Evolutionary conservation across 2,888 invertebrate genomes (phyloP).

Genomic region (Melanophora roralis): DNA sequence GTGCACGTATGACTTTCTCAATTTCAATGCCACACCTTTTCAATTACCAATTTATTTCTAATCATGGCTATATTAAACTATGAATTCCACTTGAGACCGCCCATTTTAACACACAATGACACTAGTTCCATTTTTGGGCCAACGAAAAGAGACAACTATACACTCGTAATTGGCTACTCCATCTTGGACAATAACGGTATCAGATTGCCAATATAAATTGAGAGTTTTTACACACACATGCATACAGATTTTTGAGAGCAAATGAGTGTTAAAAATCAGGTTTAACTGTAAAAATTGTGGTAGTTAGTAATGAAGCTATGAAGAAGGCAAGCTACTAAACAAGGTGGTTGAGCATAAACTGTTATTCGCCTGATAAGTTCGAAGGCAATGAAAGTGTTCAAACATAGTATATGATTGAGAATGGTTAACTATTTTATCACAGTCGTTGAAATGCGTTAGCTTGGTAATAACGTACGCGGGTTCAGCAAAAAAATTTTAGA

Average conservation of each 20-base stretch:
- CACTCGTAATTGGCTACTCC: constrained; percentile 65
- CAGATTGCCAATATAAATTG: constrained; percentile 39
- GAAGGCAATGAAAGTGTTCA: constrained; percentile 35
- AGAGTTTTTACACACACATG: background rate
- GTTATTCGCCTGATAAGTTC: constrained; percentile 32
- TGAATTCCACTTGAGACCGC: constrained; percentile 22
- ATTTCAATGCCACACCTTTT: constrained; percentile 61
- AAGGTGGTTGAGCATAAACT: constrained; percentile 41
- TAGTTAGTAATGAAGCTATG: background rate
- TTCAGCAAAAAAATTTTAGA: constrained; percentile 2
- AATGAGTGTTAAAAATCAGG: constrained; percentile 21
- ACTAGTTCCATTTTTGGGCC: background rate
- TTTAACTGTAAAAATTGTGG: constrained; percentile 8
- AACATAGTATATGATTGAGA: constrained; percentile 68
- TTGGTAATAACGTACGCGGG: constrained; percentile 45
- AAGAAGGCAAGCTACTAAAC: background rate
- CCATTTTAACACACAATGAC: background rate
- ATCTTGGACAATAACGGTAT: constrained; percentile 68
- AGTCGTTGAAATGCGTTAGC: constrained; percentile 73
- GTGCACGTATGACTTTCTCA: constrained; percentile 49
- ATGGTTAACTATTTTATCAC: constrained; percentile 66
- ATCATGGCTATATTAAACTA: constrained; percentile 53
- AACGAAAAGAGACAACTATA: constrained; percentile 54
- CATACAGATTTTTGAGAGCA: background rate
- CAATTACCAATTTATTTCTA: constrained; percentile 56